phyloP scores from a whole-genome alignment of 2,888 invertebrate genomes.

The Drosophila demipolita region DNA sequence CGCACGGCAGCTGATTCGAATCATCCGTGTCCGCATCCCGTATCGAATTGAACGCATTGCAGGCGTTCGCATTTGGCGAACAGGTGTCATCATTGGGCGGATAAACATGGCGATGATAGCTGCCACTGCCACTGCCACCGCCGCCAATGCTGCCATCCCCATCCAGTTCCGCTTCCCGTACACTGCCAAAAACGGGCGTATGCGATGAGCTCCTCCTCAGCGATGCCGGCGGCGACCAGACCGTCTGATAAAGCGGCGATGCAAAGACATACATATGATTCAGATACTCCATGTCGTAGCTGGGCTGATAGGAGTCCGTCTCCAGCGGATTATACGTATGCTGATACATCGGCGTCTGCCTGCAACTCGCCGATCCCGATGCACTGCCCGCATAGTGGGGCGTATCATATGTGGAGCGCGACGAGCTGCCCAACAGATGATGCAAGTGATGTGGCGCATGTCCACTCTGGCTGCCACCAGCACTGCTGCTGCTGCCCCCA shows the following conservation, averaged over 20 bases:
- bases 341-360: slow-evolving; percentile 85
- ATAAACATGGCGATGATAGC: slow-evolving; percentile 84
- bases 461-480: slow-evolving; percentile 66
- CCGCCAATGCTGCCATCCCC: slow-evolving; percentile 77
- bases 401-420: slow-evolving; percentile 82
- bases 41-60: slow-evolving; percentile 84
- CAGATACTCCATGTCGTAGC: slow-evolving; percentile 84
- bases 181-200: slow-evolving; percentile 84
- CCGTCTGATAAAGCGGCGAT: slow-evolving; percentile 84
- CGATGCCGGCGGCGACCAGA: slow-evolving; percentile 85
- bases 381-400: slow-evolving; percentile 81
- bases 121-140: slow-evolving; percentile 72
- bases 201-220: slow-evolving; percentile 84
- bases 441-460: slow-evolving; percentile 61
- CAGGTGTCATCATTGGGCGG: slow-evolving; percentile 84
- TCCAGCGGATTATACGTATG: slow-evolving; percentile 85
- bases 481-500: slow-evolving; percentile 69
- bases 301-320: slow-evolving; percentile 85
- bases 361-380: slow-evolving; percentile 84
- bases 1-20: slow-evolving; percentile 81
- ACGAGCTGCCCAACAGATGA: slow-evolving; percentile 78
- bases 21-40: slow-evolving; percentile 84
- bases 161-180: slow-evolving; percentile 83
- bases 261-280: slow-evolving; percentile 85
- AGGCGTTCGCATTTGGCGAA: slow-evolving; percentile 83